Conservation (phyloP, 2,797 vertebrate species). For the Liparis tanakae region DNA sequence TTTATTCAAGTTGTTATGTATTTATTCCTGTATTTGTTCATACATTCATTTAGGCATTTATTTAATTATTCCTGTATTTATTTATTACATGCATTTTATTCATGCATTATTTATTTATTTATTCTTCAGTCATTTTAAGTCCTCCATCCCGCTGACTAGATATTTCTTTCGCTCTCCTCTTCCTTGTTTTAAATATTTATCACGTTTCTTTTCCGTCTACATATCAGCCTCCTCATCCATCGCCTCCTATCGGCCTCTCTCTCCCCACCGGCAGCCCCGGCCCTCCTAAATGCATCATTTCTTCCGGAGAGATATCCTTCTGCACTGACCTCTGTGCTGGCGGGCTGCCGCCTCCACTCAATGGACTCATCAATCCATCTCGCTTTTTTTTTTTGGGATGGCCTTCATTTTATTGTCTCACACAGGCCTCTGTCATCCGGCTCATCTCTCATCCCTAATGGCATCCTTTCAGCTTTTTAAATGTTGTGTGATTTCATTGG, state of each 20-base stretch:
- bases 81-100: too few species aligned
- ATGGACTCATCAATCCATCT: slow-evolving; percentile 86
- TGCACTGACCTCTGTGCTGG: slow-evolving; percentile 83
- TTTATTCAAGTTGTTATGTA: too few species aligned
- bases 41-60: too few species aligned
- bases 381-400: slow-evolving; percentile 71
- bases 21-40: too few species aligned
- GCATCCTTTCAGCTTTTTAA: slow-evolving; percentile 78
- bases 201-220: slow-evolving; percentile 66
- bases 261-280: slow-evolving; percentile 78
- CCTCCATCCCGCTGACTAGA: slow-evolving; percentile 36
- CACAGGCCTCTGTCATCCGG: slow-evolving; percentile 77
- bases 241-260: slow-evolving; percentile 63
- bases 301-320: slow-evolving; percentile 83
- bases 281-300: slow-evolving; percentile 84
- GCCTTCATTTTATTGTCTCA: slow-evolving; percentile 87
- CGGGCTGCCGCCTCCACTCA: slow-evolving; percentile 81
- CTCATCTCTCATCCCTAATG: slow-evolving; percentile 83
- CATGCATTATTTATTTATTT: too few species aligned
- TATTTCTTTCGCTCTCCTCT: slow-evolving; percentile 39
- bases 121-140: too few species aligned
- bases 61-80: too few species aligned
- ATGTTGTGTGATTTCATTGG: too few species aligned
- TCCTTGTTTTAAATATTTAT: slow-evolving; percentile 64
- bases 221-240: slow-evolving; percentile 62